Evolutionary conservation across 2,888 invertebrate species (phyloP).

Genomic region (Sesia apiformis): DNA sequence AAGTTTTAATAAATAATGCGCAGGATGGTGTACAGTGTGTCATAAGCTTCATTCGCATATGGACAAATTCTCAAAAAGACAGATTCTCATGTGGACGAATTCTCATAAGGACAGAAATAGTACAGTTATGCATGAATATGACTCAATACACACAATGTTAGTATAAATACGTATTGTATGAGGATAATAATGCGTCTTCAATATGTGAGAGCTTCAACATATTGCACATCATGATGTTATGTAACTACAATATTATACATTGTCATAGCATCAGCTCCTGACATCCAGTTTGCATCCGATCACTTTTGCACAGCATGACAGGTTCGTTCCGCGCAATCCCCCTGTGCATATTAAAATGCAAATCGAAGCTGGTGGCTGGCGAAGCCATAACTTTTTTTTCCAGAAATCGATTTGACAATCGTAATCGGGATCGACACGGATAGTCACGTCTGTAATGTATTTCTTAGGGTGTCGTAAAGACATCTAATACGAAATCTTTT

Average conservation of each 20-base stretch:
- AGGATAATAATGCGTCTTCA: no score
- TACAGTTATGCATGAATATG: no score
- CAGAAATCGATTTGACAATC: conserved; percentile 32
- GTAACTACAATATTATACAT: not conserved
- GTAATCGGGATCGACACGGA: conserved; percentile 12
- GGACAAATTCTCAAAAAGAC: no score
- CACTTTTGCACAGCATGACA: conserved; percentile 48
- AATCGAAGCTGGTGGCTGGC: conserved; percentile 41
- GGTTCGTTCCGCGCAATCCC: conserved; percentile 41
- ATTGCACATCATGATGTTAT: no score
- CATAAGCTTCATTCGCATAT: no score
- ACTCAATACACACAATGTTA: no score
- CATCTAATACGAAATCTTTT: conserved; percentile 50
- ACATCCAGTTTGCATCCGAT: conserved; percentile 11
- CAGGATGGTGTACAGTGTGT: no score
- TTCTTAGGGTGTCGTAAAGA: conserved; percentile 48
- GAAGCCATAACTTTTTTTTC: conserved; percentile 29
- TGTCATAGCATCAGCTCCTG: conserved; percentile 2
- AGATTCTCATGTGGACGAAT: no score
- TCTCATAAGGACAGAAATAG: no score
- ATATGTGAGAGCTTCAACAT: no score
- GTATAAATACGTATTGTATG: no score
- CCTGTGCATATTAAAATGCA: conserved; percentile 70
- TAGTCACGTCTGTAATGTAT: conserved; percentile 61
- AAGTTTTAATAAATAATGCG: no score